Conservation (phyloP, 2,888 invertebrate species). For the Phaonia tiefii region DNA sequence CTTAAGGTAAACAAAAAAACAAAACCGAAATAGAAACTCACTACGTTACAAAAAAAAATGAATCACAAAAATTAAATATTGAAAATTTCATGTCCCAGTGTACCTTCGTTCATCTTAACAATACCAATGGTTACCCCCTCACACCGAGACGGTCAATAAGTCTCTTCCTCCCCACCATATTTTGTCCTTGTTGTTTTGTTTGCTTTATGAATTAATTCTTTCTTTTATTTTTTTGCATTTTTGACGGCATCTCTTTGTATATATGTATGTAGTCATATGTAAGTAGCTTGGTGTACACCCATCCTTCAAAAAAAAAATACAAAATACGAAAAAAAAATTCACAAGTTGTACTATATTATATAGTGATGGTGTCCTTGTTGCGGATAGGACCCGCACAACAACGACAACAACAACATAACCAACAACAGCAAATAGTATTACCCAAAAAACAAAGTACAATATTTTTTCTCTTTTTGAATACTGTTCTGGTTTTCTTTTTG, state of each 20-base stretch:
- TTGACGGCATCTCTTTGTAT: too few species aligned
- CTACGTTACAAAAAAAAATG: background rate
- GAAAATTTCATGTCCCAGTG: background rate
- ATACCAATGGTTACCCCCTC: too few species aligned
- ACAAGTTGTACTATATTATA: slow-evolving; percentile 23
- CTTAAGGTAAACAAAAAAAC: background rate
- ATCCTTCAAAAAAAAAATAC: too few species aligned
- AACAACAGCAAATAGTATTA: background rate
- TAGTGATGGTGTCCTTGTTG: slow-evolving; percentile 41
- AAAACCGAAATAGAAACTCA: slow-evolving; percentile 4
- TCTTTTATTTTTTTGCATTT: too few species aligned
- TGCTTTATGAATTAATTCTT: slow-evolving; percentile 33
- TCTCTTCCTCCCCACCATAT: too few species aligned
- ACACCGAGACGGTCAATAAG: too few species aligned
- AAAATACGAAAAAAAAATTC: background rate
- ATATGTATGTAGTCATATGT: too few species aligned
- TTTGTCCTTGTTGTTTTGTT: slow-evolving; percentile 8
- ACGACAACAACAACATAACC: background rate
- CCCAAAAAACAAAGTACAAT: background rate
- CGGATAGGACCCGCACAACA: slow-evolving; percentile 9
- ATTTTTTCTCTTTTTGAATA: slow-evolving; percentile 9
- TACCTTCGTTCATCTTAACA: background rate
- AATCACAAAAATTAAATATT: slow-evolving; percentile 15
- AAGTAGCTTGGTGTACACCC: too few species aligned
- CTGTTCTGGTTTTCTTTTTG: slow-evolving; percentile 24